Evolutionary conservation across 2,113 vertebrate genomes (phyloP).

Genomic region (Condylura cristata): DNA sequence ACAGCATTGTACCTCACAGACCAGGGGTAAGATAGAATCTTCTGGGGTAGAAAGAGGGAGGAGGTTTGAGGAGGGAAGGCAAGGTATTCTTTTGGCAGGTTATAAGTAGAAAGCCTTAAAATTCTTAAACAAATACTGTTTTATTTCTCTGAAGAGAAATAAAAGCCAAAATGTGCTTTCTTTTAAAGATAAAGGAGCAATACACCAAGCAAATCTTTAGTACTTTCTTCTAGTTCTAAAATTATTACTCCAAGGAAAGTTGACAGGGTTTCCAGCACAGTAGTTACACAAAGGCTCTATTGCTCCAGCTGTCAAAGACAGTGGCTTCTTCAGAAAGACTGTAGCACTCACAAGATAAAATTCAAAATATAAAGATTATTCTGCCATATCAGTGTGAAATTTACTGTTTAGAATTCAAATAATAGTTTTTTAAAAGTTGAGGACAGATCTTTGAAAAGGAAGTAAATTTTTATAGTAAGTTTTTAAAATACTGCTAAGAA

Average conservation of each 20-base stretch:
- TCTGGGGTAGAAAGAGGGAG: background rate
- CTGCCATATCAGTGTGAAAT: background rate
- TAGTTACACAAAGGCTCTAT: background rate
- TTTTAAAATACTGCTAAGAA: background rate
- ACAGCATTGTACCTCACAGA: background rate
- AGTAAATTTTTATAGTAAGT: background rate
- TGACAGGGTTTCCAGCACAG: background rate
- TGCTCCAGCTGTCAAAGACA: background rate
- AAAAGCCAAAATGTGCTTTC: constrained; percentile 4
- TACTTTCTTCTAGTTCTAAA: background rate
- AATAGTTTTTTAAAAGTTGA: background rate
- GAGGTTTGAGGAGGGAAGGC: background rate
- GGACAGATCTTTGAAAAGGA: background rate
- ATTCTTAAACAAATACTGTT: constrained; percentile 41
- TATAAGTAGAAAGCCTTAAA: background rate
- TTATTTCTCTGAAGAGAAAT: too few species aligned
- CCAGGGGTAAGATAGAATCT: background rate
- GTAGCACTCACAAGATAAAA: background rate
- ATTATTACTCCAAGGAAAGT: background rate
- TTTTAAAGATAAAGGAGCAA: background rate
- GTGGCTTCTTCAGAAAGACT: background rate
- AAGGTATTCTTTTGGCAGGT: background rate
- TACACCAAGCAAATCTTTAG: background rate
- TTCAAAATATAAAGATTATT: background rate
- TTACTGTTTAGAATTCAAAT: constrained; percentile 4